A percentile compares a stretch with the other conserved stretches of the same genome.
phyloP scores from a whole-genome alignment of 2,113 vertebrate genomes.

The Lophura nycthemera region DNA sequence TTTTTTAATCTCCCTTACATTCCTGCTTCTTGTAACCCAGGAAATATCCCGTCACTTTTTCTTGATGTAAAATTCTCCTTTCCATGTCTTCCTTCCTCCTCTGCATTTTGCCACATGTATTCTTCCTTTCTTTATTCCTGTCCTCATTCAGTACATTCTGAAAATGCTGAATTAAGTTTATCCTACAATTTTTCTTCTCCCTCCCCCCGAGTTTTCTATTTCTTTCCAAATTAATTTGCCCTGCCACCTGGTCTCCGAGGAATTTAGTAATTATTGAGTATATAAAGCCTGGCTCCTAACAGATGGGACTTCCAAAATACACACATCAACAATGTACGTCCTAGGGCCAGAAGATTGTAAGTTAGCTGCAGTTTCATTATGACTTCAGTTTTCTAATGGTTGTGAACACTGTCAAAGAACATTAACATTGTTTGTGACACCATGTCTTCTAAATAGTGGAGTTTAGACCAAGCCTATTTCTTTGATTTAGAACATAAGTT shows the following conservation, averaged over 20 bases:
- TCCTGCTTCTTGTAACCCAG: background rate
- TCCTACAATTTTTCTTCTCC: background rate
- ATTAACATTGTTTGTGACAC: slow-evolving; percentile 14
- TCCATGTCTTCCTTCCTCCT: background rate
- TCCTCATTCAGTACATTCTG: background rate
- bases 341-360: slow-evolving; percentile 48
- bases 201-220: slow-evolving; percentile 25
- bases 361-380: slow-evolving; percentile 62
- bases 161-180: slow-evolving; percentile 53
- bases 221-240: slow-evolving; percentile 68
- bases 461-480: slow-evolving; percentile 35
- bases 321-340: slow-evolving; percentile 48
- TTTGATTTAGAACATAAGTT: slow-evolving; percentile 56
- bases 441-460: slow-evolving; percentile 38
- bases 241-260: slow-evolving; percentile 64
- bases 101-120: background rate
- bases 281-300: slow-evolving; percentile 57
- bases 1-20: background rate
- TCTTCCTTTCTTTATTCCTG: background rate
- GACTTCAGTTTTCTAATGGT: slow-evolving; percentile 59
- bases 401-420: slow-evolving; percentile 55
- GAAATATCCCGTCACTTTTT: background rate
- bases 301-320: slow-evolving; percentile 59
- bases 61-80: background rate
- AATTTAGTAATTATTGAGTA: slow-evolving; percentile 63